phyloP scores from a whole-genome alignment of 1,140 invertebrate genomes.

The Drosophila lini region DNA sequence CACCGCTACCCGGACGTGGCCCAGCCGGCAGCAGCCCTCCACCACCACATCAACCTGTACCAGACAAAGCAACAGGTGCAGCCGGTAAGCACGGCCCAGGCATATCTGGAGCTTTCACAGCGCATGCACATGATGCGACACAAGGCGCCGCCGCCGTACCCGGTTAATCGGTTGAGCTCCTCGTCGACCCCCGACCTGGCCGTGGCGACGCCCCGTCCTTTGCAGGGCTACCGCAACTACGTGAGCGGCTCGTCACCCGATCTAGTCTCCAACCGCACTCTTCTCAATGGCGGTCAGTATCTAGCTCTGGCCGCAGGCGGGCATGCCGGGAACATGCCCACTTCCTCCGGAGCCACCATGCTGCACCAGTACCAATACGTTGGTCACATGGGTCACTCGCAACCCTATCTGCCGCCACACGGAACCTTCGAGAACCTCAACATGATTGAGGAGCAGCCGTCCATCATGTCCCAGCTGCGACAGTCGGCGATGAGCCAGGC shows the following conservation, averaged over 20 bases:
- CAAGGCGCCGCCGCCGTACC: conserved; percentile 93
- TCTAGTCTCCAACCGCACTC: conserved; percentile 88
- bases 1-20: conserved; percentile 87
- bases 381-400: conserved; percentile 85
- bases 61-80: conserved; percentile 54
- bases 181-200: conserved; percentile 93
- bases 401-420: conserved; percentile 86
- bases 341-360: conserved; percentile 74
- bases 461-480: conserved; percentile 84
- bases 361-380: conserved; percentile 80
- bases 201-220: conserved; percentile 86
- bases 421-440: conserved; percentile 90
- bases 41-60: conserved; percentile 74
- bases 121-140: conserved; percentile 88
- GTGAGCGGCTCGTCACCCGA: conserved; percentile 91
- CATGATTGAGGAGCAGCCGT: conserved; percentile 84
- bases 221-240: conserved; percentile 86
- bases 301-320: conserved; percentile 40
- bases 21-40: conserved; percentile 85
- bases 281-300: conserved; percentile 84
- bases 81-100: conserved; percentile 41
- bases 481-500: conserved; percentile 77
- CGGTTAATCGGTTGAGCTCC: conserved; percentile 89
- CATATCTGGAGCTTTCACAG: conserved; percentile 81
- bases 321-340: conserved; percentile 66